Percentiles rank a stretch among this genome's conserved stretches.
Evolutionary conservation across 2,888 invertebrate species (phyloP).

Genomic region (Acronicta psi): DNA sequence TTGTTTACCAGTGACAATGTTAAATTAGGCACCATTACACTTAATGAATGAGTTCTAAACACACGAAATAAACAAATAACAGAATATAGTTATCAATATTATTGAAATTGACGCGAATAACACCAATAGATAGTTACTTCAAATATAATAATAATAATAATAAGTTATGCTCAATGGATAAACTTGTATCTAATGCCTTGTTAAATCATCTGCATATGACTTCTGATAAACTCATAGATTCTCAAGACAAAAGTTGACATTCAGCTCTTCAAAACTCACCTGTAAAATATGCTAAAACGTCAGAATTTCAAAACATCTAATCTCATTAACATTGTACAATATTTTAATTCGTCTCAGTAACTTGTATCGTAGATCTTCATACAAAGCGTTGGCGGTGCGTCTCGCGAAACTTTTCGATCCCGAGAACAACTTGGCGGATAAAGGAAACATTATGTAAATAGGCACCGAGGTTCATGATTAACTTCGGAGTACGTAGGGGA

Average conservation of each 20-base stretch:
- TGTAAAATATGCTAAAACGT: conserved; percentile 48
- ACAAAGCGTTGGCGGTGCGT: conserved; percentile 58
- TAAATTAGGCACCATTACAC: no score
- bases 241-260: neutral
- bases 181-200: no score
- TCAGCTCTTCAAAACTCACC: conserved; percentile 11
- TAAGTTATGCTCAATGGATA: no score
- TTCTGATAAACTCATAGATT: neutral
- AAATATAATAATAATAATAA: no score
- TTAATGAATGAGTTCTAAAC: no score
- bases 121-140: no score
- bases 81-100: no score
- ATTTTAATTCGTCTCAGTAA: conserved; percentile 58
- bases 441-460: conserved; percentile 85
- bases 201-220: no score
- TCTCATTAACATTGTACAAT: conserved; percentile 51
- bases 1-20: no score
- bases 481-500: conserved; percentile 69
- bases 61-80: no score
- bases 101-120: no score
- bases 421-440: conserved; percentile 73
- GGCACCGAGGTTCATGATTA: conserved; percentile 80
- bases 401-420: conserved; percentile 71
- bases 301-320: conserved; percentile 48
- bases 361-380: conserved; percentile 57